Evolutionary conservation across 1,140 invertebrate genomes (phyloP), one percentile per base, ranked within the genome.

Genomic region (Hylaeus volcanicus): DNA sequence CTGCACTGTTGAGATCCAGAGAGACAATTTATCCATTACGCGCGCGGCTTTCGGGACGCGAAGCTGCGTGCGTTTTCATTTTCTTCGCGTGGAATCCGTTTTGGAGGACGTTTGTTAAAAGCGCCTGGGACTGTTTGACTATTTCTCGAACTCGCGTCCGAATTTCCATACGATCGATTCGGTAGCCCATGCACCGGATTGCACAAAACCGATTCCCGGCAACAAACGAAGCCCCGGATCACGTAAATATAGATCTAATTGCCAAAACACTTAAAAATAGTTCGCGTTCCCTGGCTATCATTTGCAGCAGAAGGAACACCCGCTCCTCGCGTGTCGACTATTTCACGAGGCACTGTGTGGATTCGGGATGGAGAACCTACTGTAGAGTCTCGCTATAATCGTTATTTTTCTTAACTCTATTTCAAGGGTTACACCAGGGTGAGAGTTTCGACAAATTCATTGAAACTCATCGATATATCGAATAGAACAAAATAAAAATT

Each of bases 1-100:
- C n/a, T 53, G 26, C 26, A 26, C 26, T 26, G 26, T 26, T 26
- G 26, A 26, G 26, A 26, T 26, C 26, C 26, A 74, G 39, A 8
- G n/a, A 12, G 8, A 68, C 63, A 26, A 68, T 69, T 76, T 37
- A 58, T 11, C n/a, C 51, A 48, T 77, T 77, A 43, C 45, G 41
- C 45, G 45, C 26, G 14, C 26, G n/a, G 55, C 15, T 60, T 58
- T 76, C 41, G 26, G 37, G 45, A 45, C 15, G 11, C 64, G 12
- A 14, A 11, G 51, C 39, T 26, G 39, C 55, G n/a, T 43, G 8
- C 5, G 11, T 43, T n/a, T 45, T n/a, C 48, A 68, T 76, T 45
- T 56, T 9, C 43, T 5, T 37, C 39, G 5, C 11, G 8, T 14
- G 2, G 37, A 39, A 15, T 37, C 5, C 15, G 12, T 70, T 15